Percentiles rank a stretch among this genome's conserved stretches.
These are phyloP conservation scores for Drosophila algonquin DNA, from an alignment of 2,888 invertebrate genomes.

Conservation along the genomic window DNA sequence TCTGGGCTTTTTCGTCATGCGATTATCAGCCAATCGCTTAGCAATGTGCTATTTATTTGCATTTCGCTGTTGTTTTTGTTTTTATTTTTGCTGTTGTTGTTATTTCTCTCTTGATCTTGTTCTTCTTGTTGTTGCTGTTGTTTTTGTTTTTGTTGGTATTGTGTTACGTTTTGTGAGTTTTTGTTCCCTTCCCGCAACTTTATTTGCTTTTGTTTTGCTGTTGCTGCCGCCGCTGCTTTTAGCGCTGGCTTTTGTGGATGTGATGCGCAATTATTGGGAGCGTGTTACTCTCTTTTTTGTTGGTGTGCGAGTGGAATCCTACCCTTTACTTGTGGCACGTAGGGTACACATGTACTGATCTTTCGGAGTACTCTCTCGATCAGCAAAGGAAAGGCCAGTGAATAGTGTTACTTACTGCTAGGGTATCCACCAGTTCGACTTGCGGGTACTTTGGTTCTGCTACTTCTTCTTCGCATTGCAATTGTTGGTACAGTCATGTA, in stretches of 20 bases:
- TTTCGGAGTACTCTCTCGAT: not conserved
- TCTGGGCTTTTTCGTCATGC: conserved; percentile 65
- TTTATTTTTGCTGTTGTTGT: conserved; percentile 26
- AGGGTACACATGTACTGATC: not conserved
- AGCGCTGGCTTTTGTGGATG: conserved; percentile 64
- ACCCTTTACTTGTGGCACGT: conserved; percentile 7
- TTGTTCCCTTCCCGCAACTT: conserved; percentile 43
- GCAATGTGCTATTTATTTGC: conserved; percentile 72
- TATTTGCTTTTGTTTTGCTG: conserved; percentile 59
- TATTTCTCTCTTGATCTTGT: conserved; percentile 9
- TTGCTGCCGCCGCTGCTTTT: conserved; percentile 17
- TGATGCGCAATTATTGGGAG: conserved; percentile 81
- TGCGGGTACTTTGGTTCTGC: too few species aligned
- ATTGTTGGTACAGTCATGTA: not conserved
- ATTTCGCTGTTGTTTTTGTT: conserved; percentile 40
- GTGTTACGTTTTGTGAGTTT: conserved; percentile 43
- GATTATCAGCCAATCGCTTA: conserved; percentile 78
- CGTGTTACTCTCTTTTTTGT: conserved; percentile 71
- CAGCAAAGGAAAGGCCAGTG: too few species aligned
- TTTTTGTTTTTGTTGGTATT: conserved; percentile 14
- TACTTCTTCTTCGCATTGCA: conserved; percentile 67
- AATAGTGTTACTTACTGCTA: not conserved
- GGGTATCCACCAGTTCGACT: conserved; percentile 24
- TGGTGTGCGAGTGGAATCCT: conserved; percentile 35
- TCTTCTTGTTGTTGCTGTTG: conserved; percentile 39